Conservation (phyloP, 1,140 invertebrate genomes). For the Eumaeus atala region DNA sequence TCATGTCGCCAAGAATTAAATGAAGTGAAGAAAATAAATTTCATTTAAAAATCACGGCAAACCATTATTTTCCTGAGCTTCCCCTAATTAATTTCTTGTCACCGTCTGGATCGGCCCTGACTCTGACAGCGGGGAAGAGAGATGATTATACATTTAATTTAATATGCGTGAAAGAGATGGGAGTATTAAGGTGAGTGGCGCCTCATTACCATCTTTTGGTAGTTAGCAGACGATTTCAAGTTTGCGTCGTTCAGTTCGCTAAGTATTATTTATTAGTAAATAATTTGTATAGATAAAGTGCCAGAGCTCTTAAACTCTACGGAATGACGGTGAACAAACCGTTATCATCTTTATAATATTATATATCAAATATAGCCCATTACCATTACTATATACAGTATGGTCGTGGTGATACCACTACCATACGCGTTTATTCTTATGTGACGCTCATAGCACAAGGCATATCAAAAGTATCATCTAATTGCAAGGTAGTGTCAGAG, state of each 20-base stretch:
- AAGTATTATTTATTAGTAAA: not conserved
- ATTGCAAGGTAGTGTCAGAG: too few species aligned
- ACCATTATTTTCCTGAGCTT: conserved; percentile 66
- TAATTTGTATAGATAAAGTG: not conserved
- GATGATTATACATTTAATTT: conserved; percentile 25
- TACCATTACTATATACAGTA: too few species aligned
- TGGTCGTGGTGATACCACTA: too few species aligned
- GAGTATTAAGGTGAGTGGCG: conserved; percentile 50
- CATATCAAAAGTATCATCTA: too few species aligned
- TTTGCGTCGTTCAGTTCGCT: conserved; percentile 38
- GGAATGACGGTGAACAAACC: too few species aligned
- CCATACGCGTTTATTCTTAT: too few species aligned
- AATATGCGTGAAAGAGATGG: conserved; percentile 32
- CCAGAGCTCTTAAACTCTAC: too few species aligned
- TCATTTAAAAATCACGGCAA: conserved; percentile 70
- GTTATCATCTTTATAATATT: too few species aligned
- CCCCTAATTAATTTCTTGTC: conserved; percentile 73
- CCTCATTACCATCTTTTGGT: conserved; percentile 68
- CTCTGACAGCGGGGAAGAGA: conserved; percentile 49
- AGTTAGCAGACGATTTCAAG: conserved; percentile 62
- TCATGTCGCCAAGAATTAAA: conserved; percentile 68
- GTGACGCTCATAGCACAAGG: too few species aligned
- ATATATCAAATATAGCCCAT: too few species aligned
- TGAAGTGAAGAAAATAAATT: conserved; percentile 72
- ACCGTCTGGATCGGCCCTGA: conserved; percentile 63